Evolutionary conservation across 1,140 invertebrate species (phyloP), one percentile per base, ranked within the genome.

Genomic region (Ostrea denselamellosa): DNA sequence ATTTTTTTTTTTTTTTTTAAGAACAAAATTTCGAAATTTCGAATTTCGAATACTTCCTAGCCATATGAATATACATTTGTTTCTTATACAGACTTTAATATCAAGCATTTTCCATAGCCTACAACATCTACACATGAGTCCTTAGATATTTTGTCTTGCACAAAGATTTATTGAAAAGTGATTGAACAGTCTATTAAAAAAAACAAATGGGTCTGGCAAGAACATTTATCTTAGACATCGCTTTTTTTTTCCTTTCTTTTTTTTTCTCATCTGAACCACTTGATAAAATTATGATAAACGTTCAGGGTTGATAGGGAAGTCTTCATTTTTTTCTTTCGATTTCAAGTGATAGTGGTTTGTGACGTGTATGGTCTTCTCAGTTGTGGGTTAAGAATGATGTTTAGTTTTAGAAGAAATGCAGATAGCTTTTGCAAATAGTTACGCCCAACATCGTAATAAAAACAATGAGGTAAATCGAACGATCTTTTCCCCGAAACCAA

Each of bases 251-350:
- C n/a, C n/a, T n/a, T n/a, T n/a, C n/a, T n/a, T n/a, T n/a, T n/a
- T n/a, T n/a, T 77, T 77, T 77, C 28, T 77, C 25, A 77, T 25
- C 68, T 77, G 68, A 77, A 71, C 22, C 22, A 77, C 25, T 22
- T 77, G 68, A 77, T 71, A 77, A 77, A 77, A 17, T 77, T 77
- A 77, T 25, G 68, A 77, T 77, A 77, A 77, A 77, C 12, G 28
- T 77, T 77, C 68, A 12, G 68, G 8, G 28, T 77, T 77, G 68
- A 77, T 77, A 77, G 14, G 28, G 68, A 77, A 77, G 68, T 77
- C 68, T 28, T 77, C 12, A n/a, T 77, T 34, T 77, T 77, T 77
- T 44, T 44, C 34, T 1, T 2, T 44, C 17, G 28, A 77, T 77
- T 71, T 44, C 25, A 22, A 28, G 68, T 12, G 68, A 25, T 77